Base-by-base conservation (phyloP, 1,140 invertebrate species). In the Parasteatoda tepidariorum region DNA sequence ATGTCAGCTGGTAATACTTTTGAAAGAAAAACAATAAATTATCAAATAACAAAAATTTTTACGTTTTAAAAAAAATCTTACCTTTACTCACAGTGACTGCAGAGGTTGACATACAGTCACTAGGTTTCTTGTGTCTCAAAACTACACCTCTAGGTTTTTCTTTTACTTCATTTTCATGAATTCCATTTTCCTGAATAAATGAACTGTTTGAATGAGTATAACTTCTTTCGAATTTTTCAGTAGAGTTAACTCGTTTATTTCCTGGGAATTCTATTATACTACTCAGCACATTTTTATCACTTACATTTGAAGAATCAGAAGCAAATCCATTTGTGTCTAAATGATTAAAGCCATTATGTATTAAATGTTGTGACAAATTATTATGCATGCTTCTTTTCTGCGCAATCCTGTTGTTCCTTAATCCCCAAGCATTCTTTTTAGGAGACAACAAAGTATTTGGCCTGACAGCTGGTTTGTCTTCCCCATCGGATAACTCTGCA, bases 211-310 rank as follows among this genome's bases (percentile, higher is more conserved):
- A 22, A n/a, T 30, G 57, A 1, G 26, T 54, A 67, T 57, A 7
- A 34, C 24, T 22, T 79, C 68, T 34, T n/a, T 15, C 26, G 28
- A 38, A 26, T 48, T 24, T 82, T 13, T 30, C 54, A 70, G 38
- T 61, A 11, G 26, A 11, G 48, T 41, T 41, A 71, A 24, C 34
- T 61, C 78, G 30, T 41, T 55, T 70, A 48, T 71, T 82, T 22
- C 78, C 78, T 41, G 78, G 78, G 71, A 82, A 38, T 61, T 82
- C 78, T 41, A 70, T 28, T 30, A 82, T 24, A 30, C 24, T 31
- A 78, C 26, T 55, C 2, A 31, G 13, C n/a, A 31, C 74, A 66
- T 6, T 33, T 11, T 48, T 62, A 48, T 78, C 61, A 31, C 24
- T 31, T 18, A 66, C 30, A 22, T 38, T 61, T 18, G 9, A 9